These are phyloP conservation scores for Scaptomyza caliginosa DNA, from an alignment of 2,888 invertebrate species.

Conservation along the genomic window DNA sequence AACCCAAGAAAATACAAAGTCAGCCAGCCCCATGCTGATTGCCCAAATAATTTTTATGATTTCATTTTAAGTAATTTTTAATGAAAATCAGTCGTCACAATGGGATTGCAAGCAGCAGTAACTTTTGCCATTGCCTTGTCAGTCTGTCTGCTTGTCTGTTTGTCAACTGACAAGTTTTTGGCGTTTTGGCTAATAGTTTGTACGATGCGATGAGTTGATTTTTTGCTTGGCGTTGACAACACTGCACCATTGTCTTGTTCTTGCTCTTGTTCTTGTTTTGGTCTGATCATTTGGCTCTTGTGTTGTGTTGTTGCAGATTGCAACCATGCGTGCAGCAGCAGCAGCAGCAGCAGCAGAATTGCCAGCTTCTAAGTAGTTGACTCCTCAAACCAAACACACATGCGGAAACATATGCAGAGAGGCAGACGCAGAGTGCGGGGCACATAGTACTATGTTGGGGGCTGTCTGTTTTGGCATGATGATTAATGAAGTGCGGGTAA, in stretches of 20 bases:
- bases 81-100: slow-evolving; percentile 75
- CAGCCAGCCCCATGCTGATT: slow-evolving; percentile 61
- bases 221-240: slow-evolving; percentile 59
- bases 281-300: slow-evolving; percentile 23
- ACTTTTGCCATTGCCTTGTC: slow-evolving; percentile 8
- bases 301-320: slow-evolving; percentile 33
- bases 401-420: not conserved
- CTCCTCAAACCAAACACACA: slow-evolving; percentile 16
- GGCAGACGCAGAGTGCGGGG: not conserved
- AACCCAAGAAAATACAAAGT: slow-evolving; percentile 20
- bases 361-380: slow-evolving; percentile 43
- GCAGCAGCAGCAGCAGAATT: slow-evolving; percentile 12
- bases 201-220: slow-evolving; percentile 73
- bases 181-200: slow-evolving; percentile 76
- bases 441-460: slow-evolving; percentile 33
- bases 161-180: slow-evolving; percentile 57
- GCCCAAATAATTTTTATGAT: slow-evolving; percentile 70
- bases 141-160: not conserved
- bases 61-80: slow-evolving; percentile 82
- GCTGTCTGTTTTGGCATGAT: slow-evolving; percentile 81
- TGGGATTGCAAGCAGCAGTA: slow-evolving; percentile 17
- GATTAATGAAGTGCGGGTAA: slow-evolving; percentile 84
- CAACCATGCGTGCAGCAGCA: slow-evolving; percentile 49
- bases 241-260: slow-evolving; percentile 49
- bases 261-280: slow-evolving; percentile 26